phyloP scores from a whole-genome alignment of 2,113 vertebrate species.

The Seriola dumerili region DNA sequence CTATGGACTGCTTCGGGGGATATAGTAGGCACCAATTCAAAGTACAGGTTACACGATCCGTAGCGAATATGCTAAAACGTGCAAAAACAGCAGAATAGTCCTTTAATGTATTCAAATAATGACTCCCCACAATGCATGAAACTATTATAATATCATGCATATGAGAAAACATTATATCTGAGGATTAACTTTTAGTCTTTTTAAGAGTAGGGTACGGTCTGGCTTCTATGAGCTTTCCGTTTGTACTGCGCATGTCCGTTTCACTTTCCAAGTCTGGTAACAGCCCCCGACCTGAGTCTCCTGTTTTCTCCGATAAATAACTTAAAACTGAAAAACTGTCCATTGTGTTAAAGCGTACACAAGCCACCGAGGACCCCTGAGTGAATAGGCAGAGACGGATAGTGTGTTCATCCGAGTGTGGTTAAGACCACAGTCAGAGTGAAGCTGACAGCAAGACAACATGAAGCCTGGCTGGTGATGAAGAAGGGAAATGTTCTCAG shows the following conservation, averaged over 20 bases:
- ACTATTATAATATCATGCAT: no score
- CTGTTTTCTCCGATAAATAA: constrained; percentile 53
- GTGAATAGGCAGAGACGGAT: neutral
- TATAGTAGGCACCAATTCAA: neutral
- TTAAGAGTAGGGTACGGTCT: neutral
- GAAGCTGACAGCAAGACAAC: constrained; percentile 54
- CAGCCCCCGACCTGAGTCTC: constrained; percentile 49
- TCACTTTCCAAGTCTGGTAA: constrained; percentile 70
- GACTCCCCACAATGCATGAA: neutral
- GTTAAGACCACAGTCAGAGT: neutral
- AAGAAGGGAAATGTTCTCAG: constrained; percentile 74
- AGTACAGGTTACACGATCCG: neutral
- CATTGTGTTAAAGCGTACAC: neutral
- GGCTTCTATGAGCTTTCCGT: constrained; percentile 27
- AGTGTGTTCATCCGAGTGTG: neutral
- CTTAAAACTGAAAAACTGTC: constrained; percentile 27
- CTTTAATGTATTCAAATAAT: neutral
- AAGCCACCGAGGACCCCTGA: constrained; percentile 3
- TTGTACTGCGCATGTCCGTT: constrained; percentile 79
- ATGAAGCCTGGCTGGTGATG: constrained; percentile 65
- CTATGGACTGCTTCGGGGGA: neutral
- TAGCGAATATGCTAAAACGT: neutral
- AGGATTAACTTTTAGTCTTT: constrained; percentile 11
- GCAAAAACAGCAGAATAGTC: neutral
- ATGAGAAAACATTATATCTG: neutral